Conservation (phyloP, 2,113 vertebrate species). For the Pseudorhombus dupliciocellatus region DNA sequence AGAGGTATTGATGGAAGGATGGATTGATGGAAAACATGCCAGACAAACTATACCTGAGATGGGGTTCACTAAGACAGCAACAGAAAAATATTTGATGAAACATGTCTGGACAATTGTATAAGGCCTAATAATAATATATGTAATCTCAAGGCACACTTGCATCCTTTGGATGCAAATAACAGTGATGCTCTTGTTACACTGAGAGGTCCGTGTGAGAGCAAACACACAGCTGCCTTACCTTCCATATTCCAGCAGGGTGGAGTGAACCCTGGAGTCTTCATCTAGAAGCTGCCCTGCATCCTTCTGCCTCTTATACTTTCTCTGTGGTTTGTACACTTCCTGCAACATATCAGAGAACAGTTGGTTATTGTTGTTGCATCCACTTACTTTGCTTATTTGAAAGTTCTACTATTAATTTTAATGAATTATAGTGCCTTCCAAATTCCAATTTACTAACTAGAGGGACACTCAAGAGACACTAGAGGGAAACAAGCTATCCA, state of each 20-base stretch:
- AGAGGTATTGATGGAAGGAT: slow-evolving; percentile 28
- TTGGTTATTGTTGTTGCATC: neutral
- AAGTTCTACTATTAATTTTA: neutral
- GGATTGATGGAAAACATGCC: slow-evolving; percentile 23
- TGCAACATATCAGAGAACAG: slow-evolving; percentile 50
- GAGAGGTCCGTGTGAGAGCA: neutral
- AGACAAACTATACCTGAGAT: slow-evolving; percentile 22
- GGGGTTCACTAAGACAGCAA: neutral
- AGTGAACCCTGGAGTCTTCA: slow-evolving; percentile 94
- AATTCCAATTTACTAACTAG: neutral
- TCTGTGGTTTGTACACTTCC: slow-evolving; percentile 94
- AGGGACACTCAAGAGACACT: too few species aligned
- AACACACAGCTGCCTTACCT: slow-evolving; percentile 78
- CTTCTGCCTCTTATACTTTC: slow-evolving; percentile 89
- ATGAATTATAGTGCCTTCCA: neutral
- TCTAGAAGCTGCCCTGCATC: slow-evolving; percentile 88
- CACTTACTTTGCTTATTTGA: neutral
- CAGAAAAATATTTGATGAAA: neutral
- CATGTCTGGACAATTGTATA: too few species aligned
- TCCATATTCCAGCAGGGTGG: slow-evolving; percentile 94
- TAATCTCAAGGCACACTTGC: too few species aligned
- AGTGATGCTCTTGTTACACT: too few species aligned
- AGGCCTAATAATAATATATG: too few species aligned
- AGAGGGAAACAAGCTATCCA: too few species aligned
- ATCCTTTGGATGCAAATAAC: too few species aligned